These are phyloP conservation scores for Calephelis perditalis DNA, from an alignment of 2,888 invertebrate species.

Conservation along the genomic window DNA sequence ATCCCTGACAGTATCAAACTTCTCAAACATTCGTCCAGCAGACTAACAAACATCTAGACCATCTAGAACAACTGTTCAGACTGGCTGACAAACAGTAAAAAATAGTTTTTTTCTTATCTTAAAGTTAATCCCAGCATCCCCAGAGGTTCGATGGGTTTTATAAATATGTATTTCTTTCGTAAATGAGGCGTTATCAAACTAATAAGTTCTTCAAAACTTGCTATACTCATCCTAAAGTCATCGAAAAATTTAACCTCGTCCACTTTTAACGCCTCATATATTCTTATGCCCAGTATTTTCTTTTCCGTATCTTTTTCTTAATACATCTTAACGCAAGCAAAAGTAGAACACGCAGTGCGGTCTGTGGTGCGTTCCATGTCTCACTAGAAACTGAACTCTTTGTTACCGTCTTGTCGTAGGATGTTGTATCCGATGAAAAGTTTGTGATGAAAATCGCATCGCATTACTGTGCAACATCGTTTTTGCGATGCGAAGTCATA, in stretches of 20 bases:
- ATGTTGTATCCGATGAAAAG: background rate
- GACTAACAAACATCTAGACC: background rate
- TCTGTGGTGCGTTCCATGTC: background rate
- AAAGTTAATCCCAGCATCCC: background rate
- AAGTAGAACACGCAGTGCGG: background rate
- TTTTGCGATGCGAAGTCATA: no score
- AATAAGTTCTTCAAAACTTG: background rate
- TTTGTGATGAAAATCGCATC: background rate
- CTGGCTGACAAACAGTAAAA: background rate
- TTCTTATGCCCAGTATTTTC: background rate
- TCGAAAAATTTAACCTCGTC: slow-evolving; percentile 9
- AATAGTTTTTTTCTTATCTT: background rate
- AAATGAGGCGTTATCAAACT: slow-evolving; percentile 5
- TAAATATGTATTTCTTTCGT: slow-evolving; percentile 3
- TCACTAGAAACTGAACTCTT: background rate
- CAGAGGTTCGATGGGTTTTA: background rate
- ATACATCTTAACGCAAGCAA: background rate
- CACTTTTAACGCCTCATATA: background rate
- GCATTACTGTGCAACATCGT: no score
- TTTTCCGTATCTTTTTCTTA: slow-evolving; percentile 4
- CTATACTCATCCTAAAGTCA: slow-evolving; percentile 2
- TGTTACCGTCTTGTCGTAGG: background rate
- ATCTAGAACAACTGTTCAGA: background rate
- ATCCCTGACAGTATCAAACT: slow-evolving; percentile 13
- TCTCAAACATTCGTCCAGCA: background rate